Conservation (phyloP, 2,113 vertebrate species). For the Oceanodroma tethys region DNA sequence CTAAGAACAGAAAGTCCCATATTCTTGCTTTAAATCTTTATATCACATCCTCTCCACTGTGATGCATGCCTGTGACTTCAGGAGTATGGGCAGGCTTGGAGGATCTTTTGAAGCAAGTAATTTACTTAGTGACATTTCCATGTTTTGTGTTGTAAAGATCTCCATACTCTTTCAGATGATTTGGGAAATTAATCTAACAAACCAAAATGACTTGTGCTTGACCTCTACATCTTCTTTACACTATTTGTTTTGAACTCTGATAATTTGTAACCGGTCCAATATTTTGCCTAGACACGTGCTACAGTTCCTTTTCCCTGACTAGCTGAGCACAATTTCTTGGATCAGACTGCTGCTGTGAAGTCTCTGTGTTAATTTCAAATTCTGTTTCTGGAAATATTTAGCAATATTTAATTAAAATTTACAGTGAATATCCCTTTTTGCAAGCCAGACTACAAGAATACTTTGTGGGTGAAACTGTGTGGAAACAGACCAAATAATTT, state of each 20-base stretch:
- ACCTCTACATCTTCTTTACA: neutral
- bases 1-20: neutral
- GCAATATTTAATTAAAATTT: slow-evolving; percentile 11
- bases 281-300: neutral
- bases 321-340: neutral
- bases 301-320: neutral
- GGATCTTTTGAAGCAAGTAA: neutral
- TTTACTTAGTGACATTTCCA: neutral
- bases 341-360: neutral
- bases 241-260: neutral
- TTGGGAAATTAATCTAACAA: neutral
- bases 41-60: neutral
- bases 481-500: neutral
- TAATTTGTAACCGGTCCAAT: neutral
- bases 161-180: neutral
- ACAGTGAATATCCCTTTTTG: neutral
- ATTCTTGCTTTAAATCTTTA: neutral
- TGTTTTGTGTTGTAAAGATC: neutral
- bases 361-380: neutral
- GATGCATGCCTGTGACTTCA: neutral
- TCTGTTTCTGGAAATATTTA: slow-evolving; percentile 21
- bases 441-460: neutral
- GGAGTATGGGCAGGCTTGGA: neutral
- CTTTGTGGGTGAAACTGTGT: neutral
- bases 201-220: neutral